These are phyloP conservation scores for Triops longicaudatus DNA, from an alignment of 1,140 invertebrate species.

Conservation along the genomic window DNA sequence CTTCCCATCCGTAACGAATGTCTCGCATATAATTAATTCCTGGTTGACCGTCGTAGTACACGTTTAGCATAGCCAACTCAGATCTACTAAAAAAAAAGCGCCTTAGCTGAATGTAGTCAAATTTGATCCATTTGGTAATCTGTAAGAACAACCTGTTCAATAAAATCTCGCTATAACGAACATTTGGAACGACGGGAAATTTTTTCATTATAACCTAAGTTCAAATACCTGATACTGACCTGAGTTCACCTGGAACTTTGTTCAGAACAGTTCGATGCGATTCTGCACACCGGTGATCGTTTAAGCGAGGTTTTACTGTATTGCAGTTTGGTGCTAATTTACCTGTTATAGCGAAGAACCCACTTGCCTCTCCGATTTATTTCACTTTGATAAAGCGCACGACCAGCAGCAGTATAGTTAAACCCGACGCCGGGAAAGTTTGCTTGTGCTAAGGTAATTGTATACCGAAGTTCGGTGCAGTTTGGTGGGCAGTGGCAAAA, in stretches of 20 bases:
- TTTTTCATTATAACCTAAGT: no score
- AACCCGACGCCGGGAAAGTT: background rate
- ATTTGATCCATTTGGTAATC: no score
- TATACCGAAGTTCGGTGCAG: background rate
- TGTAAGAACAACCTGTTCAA: no score
- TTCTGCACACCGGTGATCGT: no score
- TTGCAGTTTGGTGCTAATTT: background rate
- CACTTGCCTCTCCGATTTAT: background rate
- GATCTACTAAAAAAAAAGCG: conserved; percentile 5
- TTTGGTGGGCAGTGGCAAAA: background rate
- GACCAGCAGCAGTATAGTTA: background rate
- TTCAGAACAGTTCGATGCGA: no score
- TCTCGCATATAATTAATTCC: conserved; percentile 21
- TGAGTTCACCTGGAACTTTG: no score
- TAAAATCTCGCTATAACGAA: no score
- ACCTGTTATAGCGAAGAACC: background rate
- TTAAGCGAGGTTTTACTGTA: no score
- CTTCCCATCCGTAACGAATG: conserved; percentile 22
- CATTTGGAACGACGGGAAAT: no score
- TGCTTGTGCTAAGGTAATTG: background rate
- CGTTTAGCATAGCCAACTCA: conserved; percentile 20
- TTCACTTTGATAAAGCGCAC: background rate
- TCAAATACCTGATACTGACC: no score
- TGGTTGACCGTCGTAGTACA: conserved; percentile 21
- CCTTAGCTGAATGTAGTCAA: no score